These are phyloP conservation scores for Antennarius striatus DNA, from an alignment of 2,113 vertebrate genomes.

Conservation along the genomic window DNA sequence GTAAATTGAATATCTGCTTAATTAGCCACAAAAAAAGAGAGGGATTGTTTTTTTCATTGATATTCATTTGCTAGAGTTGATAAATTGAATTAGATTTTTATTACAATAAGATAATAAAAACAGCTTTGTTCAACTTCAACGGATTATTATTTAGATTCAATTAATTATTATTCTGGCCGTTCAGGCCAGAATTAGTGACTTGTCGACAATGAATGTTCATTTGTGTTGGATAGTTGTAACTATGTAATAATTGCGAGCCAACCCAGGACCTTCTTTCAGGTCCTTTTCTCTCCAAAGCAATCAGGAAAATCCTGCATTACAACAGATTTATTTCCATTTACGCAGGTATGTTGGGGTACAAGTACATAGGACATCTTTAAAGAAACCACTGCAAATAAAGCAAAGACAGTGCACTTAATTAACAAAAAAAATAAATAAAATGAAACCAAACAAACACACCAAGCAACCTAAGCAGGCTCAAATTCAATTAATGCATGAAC, in stretches of 20 bases:
- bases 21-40: slow-evolving; percentile 25
- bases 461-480: too few relatives aligned
- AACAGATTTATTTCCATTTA: too few relatives aligned
- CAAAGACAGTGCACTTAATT: too few relatives aligned
- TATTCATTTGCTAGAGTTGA: background rate
- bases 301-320: slow-evolving; percentile 84
- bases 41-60: background rate
- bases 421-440: too few relatives aligned
- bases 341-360: too few relatives aligned
- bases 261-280: slow-evolving; percentile 30
- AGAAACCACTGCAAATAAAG: too few relatives aligned
- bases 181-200: background rate
- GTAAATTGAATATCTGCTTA: slow-evolving; percentile 34
- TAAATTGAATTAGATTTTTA: background rate
- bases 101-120: slow-evolving; percentile 9
- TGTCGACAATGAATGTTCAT: background rate
- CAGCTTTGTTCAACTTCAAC: background rate
- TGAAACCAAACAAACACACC: too few relatives aligned
- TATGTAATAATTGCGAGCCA: background rate
- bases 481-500: slow-evolving; percentile 47
- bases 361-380: too few relatives aligned
- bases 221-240: slow-evolving; percentile 5
- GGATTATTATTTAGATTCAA: background rate
- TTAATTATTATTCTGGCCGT: background rate
- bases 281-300: slow-evolving; percentile 68